These are phyloP conservation scores for Actenoides lindsayi DNA, from an alignment of 2,113 vertebrate genomes.

Conservation along the genomic window DNA sequence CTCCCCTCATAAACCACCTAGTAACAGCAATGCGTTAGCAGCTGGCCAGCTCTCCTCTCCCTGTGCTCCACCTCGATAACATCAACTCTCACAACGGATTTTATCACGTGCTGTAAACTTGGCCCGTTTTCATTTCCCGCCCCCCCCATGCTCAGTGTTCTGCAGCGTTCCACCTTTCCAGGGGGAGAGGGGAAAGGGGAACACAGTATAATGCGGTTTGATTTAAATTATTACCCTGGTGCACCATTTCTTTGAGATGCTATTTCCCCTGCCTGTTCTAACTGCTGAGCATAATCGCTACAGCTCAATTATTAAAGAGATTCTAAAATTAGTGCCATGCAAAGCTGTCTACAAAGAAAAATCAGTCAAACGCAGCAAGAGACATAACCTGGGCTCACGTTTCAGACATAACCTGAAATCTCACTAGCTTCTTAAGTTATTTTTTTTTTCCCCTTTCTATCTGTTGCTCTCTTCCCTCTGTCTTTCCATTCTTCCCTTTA, in stretches of 20 bases:
- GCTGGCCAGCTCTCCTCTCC: not conserved
- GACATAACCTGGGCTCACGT: conserved; percentile 7
- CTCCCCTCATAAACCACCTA: not conserved
- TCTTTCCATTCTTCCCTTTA: conserved; percentile 37
- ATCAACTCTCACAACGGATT: conserved; percentile 24
- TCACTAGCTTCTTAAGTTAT: conserved; percentile 35
- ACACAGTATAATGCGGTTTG: conserved; percentile 42
- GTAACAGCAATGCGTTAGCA: not conserved
- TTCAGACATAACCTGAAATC: not conserved
- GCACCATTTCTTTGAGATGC: conserved; percentile 66
- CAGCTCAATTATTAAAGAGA: conserved; percentile 82
- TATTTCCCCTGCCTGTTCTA: conserved; percentile 73
- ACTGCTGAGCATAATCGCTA: conserved; percentile 74
- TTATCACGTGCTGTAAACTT: conserved; percentile 27
- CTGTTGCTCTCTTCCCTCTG: not conserved
- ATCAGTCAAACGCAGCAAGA: conserved; percentile 74
- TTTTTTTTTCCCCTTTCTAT: not conserved
- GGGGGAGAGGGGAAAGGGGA: not conserved
- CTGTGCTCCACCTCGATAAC: not conserved
- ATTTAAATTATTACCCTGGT: conserved; percentile 75
- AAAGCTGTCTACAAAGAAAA: conserved; percentile 73
- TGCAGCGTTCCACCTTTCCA: conserved; percentile 27
- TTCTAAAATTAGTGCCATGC: conserved; percentile 76
- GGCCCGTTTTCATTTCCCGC: conserved; percentile 26
- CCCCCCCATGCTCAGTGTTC: not conserved